Evolutionary conservation across 2,888 invertebrate species (phyloP).

Genomic region (Heliconius ethilla): DNA sequence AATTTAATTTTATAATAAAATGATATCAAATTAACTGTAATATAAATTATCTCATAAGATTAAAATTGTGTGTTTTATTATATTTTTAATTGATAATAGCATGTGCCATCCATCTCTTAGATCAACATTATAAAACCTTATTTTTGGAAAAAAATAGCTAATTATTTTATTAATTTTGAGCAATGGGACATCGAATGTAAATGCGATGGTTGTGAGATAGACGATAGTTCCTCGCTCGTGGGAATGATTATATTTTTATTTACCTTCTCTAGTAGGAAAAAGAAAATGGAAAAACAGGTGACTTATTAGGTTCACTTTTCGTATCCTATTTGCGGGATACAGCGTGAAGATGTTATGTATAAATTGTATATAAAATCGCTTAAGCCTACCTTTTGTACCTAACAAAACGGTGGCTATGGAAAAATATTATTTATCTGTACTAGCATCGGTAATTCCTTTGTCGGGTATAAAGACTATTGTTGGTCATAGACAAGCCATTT

Average conservation of each 20-base stretch:
- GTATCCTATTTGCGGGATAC: too few species aligned
- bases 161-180: too few species aligned
- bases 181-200: too few species aligned
- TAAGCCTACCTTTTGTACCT: slow-evolving; percentile 44
- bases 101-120: too few species aligned
- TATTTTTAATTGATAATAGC: neutral
- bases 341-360: neutral
- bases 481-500: slow-evolving; percentile 58
- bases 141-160: too few species aligned
- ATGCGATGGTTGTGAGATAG: too few species aligned
- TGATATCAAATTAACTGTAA: neutral
- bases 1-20: neutral
- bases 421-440: slow-evolving; percentile 75
- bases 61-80: neutral
- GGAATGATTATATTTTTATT: too few species aligned
- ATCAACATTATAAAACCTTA: too few species aligned
- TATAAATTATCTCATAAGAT: neutral
- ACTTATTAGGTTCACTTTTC: too few species aligned
- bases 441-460: slow-evolving; percentile 69
- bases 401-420: slow-evolving; percentile 58
- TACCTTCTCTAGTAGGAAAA: too few species aligned
- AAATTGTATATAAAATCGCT: slow-evolving; percentile 45
- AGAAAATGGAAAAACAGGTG: too few species aligned
- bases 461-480: slow-evolving; percentile 62
- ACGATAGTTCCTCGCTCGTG: too few species aligned